These are phyloP conservation scores for Orchesella flavescens DNA, from an alignment of 2,888 invertebrate species.

Conservation along the genomic window DNA sequence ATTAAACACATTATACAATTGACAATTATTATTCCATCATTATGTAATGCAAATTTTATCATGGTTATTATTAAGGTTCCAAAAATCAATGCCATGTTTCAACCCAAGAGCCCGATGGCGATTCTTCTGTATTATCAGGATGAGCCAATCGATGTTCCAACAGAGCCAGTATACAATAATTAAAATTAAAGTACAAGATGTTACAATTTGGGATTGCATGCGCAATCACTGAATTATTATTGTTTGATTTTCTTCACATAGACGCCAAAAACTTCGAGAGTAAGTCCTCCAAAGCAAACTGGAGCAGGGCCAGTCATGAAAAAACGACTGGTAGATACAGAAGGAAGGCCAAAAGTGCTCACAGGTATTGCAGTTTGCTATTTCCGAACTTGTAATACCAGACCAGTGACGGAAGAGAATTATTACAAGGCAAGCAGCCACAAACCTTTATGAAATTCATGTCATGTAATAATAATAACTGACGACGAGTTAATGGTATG, in stretches of 20 bases:
- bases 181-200: not conserved
- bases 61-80: slow-evolving; percentile 79
- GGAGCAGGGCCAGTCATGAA: slow-evolving; percentile 75
- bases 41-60: too few species aligned
- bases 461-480: not conserved
- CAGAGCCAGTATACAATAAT: slow-evolving; percentile 74
- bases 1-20: not conserved
- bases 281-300: slow-evolving; percentile 69
- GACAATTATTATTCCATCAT: not conserved
- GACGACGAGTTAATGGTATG: not conserved
- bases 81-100: slow-evolving; percentile 89
- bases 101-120: slow-evolving; percentile 88
- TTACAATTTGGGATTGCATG: too few species aligned
- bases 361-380: slow-evolving; percentile 90
- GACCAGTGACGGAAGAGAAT: slow-evolving; percentile 92
- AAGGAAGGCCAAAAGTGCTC: slow-evolving; percentile 83
- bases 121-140: slow-evolving; percentile 93
- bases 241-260: not conserved
- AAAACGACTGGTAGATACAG: slow-evolving; percentile 88
- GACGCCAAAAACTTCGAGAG: slow-evolving; percentile 54
- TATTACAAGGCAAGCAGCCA: slow-evolving; percentile 83
- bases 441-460: not conserved
- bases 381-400: slow-evolving; percentile 86
- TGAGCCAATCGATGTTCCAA: slow-evolving; percentile 80
- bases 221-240: too few species aligned